Conservation (phyloP, 2,888 invertebrate species). For the Cryptophagus acutangulus region DNA sequence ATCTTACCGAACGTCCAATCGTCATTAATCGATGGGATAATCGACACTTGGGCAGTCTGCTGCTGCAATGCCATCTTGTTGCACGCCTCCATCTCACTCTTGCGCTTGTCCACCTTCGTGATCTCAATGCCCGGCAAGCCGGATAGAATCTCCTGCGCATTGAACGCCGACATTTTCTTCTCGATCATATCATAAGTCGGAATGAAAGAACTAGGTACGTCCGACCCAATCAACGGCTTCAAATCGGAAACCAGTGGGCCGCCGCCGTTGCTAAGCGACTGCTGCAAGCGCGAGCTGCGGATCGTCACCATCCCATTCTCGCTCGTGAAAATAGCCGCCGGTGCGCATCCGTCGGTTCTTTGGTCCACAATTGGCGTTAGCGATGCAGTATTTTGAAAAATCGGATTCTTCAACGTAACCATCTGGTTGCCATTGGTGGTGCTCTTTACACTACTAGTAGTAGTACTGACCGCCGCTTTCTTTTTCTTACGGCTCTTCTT, state of each 20-base stretch:
- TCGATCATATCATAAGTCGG: slow-evolving; percentile 19
- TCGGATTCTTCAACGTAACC: slow-evolving; percentile 74
- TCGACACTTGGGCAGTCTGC: slow-evolving; percentile 46
- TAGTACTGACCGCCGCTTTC: slow-evolving; percentile 34
- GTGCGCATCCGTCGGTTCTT: slow-evolving; percentile 43
- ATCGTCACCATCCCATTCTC: slow-evolving; percentile 82
- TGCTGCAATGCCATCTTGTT: slow-evolving; percentile 34
- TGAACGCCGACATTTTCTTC: slow-evolving; percentile 36
- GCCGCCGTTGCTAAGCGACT: slow-evolving; percentile 32
- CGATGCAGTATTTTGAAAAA: slow-evolving; percentile 58
- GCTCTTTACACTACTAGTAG: slow-evolving; percentile 21
- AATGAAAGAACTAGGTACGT: slow-evolving; percentile 20
- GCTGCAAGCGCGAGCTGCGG: slow-evolving; percentile 62
- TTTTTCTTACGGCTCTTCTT: slow-evolving; percentile 56
- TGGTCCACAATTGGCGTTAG: slow-evolving; percentile 1
- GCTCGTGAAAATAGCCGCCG: slow-evolving; percentile 64
- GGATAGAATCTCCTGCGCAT: slow-evolving; percentile 45
- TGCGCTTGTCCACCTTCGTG: slow-evolving; percentile 44
- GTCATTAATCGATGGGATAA: slow-evolving; percentile 43
- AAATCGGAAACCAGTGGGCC: slow-evolving; percentile 35
- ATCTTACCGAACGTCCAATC: slow-evolving; percentile 45
- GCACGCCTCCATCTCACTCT: slow-evolving; percentile 30
- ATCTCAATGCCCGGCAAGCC: slow-evolving; percentile 48
- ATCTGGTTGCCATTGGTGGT: slow-evolving; percentile 47
- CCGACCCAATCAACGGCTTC: slow-evolving; percentile 35